Evolutionary conservation across 2,888 invertebrate genomes (phyloP), one percentile per base, ranked within the genome.

Genomic region (Coenonympha glycerion): DNA sequence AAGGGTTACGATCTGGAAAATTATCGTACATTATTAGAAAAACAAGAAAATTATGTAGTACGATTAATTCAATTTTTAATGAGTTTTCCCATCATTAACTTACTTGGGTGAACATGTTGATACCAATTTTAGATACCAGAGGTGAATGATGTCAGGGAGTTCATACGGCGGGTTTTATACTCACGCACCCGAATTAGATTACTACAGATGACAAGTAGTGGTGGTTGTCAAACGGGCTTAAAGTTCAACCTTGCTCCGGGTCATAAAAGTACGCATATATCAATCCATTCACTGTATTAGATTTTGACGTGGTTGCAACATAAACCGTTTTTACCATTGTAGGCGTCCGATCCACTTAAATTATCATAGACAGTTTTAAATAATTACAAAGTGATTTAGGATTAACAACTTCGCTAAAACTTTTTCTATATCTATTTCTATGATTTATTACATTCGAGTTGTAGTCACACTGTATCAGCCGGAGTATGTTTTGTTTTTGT

Each of bases 211-310:
- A 56, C 55, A 59, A 55, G 58, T 57, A 56, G 57, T 59, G 53
- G 62, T 58, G 58, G 60, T 58, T 56, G 62, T 59, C 60, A 56
- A 62, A 60, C 63, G 37, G 41, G 64, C 56, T 62, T 57, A 53
- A 50, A 41, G 31, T 49, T 45, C 31, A 58, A 61, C 61, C 57
- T 61, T 58, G 55, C 55, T 52, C 53, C 55, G 48, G 61, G 61
- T 59, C 58, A 58, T 59, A 57, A 53, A 57, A 48, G 52, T 57
- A 55, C 49, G 57, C 45, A 45, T 45, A 50, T 56, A 51, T 58
- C 47, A 52, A 52, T 53, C 50, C 58, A 55, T 57, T 58, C 58
- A 59, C 55, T 52, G 44, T 51, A 50, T 49, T 49, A 41, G 45
- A 37, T 42, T 46, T n/a, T 36, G 26, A 45, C 28, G 31, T 41